Base-by-base conservation (phyloP, 2,888 invertebrate genomes). In the Acanthoscelides obtectus region DNA sequence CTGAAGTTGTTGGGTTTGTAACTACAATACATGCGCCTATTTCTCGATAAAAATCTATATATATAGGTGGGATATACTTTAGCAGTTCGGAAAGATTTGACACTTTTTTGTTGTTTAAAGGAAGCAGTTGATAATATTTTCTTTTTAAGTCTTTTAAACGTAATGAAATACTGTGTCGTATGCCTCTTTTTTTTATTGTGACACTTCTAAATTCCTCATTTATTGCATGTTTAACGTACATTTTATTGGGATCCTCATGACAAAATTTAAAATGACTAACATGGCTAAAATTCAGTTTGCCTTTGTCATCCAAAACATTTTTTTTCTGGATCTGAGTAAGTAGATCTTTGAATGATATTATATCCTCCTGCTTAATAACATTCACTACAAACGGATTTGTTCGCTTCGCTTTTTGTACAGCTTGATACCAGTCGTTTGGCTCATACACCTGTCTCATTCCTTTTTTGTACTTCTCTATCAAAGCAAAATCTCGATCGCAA, bases 381-480 rank as follows among this genome's bases (percentile, higher is more conserved):
- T 5, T 68, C 12, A 71, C 64, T 68, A 68, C 8, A 22, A 71
- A 71, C 20, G 69, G 68, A 68, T 71, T 71, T 68, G 27, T 71
- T 64, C 72, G 70, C 69, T 70, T 71, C 17, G 64, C 22, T 66
- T 69, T 71, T 69, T n/a, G 19, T 12, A 72, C 72, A 19, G 69
- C 70, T 70, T 72, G 64, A 45, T 69, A 72, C 67, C 70, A 72
- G 45, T 70, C 66, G 64, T 70, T 22, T 22, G 63, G 25, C 22
- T 65, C 66, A 66, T n/a, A 20, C 12, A 65, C 20, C 5, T 65
- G 20, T 65, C 12, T 65, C 5, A 20, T 6, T 6, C 65, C 21
- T 17, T 68, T 65, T 68, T 73, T 73, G 45, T 73, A 70, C 64
- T 73, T 73, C 65, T 73, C 72, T 21, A 73, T 74, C 8, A 67